Evolutionary conservation across 1,140 invertebrate genomes (phyloP).

Genomic region (Ostrea denselamellosa): DNA sequence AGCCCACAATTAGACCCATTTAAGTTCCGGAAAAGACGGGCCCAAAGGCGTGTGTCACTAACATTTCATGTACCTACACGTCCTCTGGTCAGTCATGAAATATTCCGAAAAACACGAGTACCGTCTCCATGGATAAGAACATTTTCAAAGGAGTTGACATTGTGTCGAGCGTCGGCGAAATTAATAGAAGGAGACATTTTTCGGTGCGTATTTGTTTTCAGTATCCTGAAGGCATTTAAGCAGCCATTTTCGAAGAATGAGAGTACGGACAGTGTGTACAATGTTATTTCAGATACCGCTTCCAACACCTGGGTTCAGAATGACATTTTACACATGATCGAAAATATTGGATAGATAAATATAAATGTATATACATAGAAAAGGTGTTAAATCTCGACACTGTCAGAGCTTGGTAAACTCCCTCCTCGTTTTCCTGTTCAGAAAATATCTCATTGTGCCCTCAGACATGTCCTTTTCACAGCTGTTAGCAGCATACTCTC

Average conservation of each 20-base stretch:
- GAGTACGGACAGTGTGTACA: background rate
- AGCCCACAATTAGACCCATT: slow-evolving; percentile 14
- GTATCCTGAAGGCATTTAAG: background rate
- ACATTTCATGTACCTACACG: background rate
- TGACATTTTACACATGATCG: no score
- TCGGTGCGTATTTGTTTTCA: background rate
- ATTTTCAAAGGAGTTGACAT: background rate
- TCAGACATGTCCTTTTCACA: no score
- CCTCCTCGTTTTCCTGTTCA: no score
- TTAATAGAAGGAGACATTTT: background rate
- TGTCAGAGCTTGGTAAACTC: no score
- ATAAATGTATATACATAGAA: no score
- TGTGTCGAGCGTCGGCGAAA: background rate
- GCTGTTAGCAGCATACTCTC: no score
- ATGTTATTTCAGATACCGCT: background rate
- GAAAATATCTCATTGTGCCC: no score
- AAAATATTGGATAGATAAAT: no score
- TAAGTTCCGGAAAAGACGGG: slow-evolving; percentile 16
- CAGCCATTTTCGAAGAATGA: background rate
- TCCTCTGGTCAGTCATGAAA: background rate
- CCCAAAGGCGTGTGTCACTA: background rate
- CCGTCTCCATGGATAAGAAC: background rate
- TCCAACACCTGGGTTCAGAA: no score
- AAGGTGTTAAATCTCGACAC: no score
- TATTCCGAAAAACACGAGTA: background rate